Percentiles rank a stretch among this genome's conserved stretches.
phyloP scores from a whole-genome alignment of 1,140 invertebrate genomes.

The Tribolium madens region DNA sequence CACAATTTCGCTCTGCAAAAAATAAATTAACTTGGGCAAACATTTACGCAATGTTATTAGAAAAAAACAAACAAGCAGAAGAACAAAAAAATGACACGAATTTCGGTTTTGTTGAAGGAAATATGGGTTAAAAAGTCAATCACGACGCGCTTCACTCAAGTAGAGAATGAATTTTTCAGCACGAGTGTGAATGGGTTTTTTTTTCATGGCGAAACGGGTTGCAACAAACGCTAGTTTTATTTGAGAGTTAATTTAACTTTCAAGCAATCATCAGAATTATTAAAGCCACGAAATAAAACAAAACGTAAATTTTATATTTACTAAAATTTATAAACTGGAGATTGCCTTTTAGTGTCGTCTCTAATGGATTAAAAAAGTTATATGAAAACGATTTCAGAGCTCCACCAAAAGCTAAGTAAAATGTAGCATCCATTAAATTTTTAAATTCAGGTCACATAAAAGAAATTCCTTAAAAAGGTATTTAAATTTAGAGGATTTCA shows the following conservation, averaged over 20 bases:
- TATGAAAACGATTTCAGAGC: too few species aligned
- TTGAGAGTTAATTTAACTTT: not conserved
- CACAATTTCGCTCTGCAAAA: slow-evolving; percentile 60
- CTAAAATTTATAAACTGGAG: not conserved
- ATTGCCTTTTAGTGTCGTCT: not conserved
- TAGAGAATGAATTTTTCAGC: not conserved
- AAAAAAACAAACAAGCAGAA: not conserved
- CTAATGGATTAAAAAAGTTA: not conserved
- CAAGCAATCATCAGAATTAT: not conserved
- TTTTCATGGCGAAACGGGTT: not conserved
- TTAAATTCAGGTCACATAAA: too few species aligned
- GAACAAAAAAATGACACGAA: not conserved
- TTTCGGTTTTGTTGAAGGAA: not conserved
- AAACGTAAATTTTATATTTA: not conserved
- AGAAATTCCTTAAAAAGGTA: too few species aligned
- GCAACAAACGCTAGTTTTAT: not conserved
- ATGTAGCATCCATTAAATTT: too few species aligned
- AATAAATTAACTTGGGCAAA: slow-evolving; percentile 31
- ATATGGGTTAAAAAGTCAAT: not conserved
- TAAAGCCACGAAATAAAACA: not conserved
- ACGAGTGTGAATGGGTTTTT: not conserved
- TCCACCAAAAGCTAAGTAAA: too few species aligned
- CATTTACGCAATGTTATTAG: not conserved
- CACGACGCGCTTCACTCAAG: not conserved
- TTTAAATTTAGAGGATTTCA: too few species aligned